Evolutionary conservation across 2,113 vertebrate species (phyloP).

Genomic region (Psittacus erithacus): DNA sequence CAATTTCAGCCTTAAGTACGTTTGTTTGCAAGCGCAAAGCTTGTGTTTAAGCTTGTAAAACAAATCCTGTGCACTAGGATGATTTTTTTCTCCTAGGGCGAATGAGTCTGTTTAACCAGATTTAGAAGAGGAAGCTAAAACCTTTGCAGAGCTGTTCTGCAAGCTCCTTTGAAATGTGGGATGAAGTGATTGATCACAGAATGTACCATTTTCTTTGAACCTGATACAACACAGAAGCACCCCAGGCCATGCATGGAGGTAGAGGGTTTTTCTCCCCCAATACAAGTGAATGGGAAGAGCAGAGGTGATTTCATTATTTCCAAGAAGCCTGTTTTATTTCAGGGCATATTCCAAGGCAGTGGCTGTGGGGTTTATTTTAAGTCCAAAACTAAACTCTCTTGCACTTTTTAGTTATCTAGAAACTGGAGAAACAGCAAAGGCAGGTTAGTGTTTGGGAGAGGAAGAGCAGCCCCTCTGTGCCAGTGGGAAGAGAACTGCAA

Average conservation of each 20-base stretch:
- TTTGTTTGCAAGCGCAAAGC: neutral
- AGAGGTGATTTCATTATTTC: neutral
- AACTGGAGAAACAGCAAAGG: neutral
- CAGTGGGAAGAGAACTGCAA: neutral
- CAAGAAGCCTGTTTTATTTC: neutral
- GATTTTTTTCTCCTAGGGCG: neutral
- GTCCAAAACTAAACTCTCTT: neutral
- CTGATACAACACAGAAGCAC: neutral
- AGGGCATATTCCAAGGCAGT: neutral
- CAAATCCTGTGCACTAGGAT: neutral
- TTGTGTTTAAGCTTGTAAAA: neutral
- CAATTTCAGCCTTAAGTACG: neutral
- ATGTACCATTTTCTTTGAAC: neutral
- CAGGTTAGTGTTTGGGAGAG: neutral
- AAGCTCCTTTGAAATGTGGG: neutral
- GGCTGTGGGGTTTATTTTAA: neutral
- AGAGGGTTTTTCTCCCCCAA: neutral
- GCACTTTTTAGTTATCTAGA: neutral
- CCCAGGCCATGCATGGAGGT: neutral
- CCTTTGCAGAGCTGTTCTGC: neutral
- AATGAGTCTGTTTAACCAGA: conserved; percentile 3
- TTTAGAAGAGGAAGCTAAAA: neutral
- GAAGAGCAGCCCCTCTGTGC: neutral
- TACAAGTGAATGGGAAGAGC: neutral
- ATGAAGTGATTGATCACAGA: neutral